phyloP scores from a whole-genome alignment of 2,888 invertebrate species.

The Andrena trimmerana region DNA sequence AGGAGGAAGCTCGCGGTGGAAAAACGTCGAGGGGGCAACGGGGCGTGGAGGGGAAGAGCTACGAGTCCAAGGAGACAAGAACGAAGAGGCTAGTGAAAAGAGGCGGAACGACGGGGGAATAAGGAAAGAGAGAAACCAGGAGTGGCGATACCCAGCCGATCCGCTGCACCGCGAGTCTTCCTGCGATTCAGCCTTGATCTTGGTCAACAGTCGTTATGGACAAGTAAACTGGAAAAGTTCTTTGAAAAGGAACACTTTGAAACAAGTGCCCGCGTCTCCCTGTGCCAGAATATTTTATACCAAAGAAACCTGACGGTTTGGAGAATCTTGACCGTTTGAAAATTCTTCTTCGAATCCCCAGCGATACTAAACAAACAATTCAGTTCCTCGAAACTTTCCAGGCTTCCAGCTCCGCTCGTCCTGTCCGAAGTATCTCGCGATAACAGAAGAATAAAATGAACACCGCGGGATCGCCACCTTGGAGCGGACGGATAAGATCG shows the following conservation, averaged over 20 bases:
- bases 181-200: constrained; percentile 22
- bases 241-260: not conserved
- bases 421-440: no score
- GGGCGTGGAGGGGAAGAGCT: constrained; percentile 4
- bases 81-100: not conserved
- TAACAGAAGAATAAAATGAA: no score
- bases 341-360: no score
- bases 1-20: constrained; percentile 50
- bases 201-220: constrained; percentile 14
- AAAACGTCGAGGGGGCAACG: constrained; percentile 33
- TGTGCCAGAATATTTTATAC: not conserved
- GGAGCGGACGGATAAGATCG: not conserved
- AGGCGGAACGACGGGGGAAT: not conserved
- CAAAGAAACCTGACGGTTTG: not conserved
- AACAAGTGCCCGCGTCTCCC: not conserved
- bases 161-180: not conserved
- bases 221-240: not conserved
- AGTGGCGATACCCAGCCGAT: constrained; percentile 14
- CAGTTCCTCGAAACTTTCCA: no score
- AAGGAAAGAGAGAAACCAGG: not conserved
- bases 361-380: no score
- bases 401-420: no score
- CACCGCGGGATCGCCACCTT: not conserved
- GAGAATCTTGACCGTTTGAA: no score
- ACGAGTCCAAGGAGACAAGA: constrained; percentile 5